Evolutionary conservation across 2,797 vertebrate species (phyloP).

Genomic region (Rhynchonycteris naso): DNA sequence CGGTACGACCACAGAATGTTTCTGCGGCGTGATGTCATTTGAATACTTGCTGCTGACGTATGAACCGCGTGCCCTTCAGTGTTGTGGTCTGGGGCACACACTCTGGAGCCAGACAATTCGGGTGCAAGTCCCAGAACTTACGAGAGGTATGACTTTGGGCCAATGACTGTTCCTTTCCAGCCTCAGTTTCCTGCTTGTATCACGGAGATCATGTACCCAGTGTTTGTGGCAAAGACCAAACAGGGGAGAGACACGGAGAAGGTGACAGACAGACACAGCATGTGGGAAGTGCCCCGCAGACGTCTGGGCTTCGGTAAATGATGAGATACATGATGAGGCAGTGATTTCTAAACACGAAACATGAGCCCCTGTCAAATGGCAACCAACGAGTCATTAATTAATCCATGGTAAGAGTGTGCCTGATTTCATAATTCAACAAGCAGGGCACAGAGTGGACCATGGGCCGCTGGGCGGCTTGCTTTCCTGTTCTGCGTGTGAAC

Average conservation of each 20-base stretch:
- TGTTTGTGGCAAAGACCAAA: not conserved
- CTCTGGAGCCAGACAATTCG: not conserved
- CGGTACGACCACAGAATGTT: not conserved
- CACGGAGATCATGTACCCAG: not conserved
- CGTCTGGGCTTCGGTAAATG: not conserved
- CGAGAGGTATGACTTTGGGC: not conserved
- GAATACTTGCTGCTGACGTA: not conserved
- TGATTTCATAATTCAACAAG: not conserved
- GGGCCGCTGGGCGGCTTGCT: too few species aligned
- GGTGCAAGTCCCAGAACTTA: not conserved
- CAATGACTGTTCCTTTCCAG: not conserved
- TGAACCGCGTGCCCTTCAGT: not conserved
- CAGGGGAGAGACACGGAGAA: not conserved
- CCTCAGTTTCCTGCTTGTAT: not conserved
- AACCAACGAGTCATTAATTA: not conserved
- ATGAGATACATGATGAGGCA: not conserved
- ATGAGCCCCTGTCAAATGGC: not conserved
- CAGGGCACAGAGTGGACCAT: too few species aligned
- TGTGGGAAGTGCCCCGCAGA: accelerated
- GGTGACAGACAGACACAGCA: too few species aligned
- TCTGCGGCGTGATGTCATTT: not conserved
- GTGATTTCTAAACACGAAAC: not conserved
- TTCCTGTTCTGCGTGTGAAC: too few species aligned
- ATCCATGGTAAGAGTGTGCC: not conserved
- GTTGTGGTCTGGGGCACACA: not conserved